These are phyloP conservation scores for Callyntrura sp. DNA, from an alignment of 2,888 invertebrate species.

Conservation along the genomic window DNA sequence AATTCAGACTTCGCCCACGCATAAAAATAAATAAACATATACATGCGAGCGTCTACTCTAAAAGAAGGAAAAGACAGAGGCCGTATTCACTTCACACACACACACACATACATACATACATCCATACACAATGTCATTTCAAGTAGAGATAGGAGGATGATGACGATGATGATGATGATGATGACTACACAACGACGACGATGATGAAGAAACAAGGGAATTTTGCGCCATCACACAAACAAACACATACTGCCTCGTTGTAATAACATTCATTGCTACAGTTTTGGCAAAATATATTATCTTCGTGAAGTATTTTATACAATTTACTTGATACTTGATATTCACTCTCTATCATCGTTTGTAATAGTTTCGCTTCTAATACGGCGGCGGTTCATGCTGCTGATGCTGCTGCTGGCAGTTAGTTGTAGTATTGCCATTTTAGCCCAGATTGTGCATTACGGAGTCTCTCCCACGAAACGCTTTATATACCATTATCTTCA, in stretches of 20 bases:
- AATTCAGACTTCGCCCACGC: slow-evolving; percentile 61
- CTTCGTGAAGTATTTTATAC: not conserved
- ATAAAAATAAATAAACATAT: not conserved
- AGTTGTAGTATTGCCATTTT: too few species aligned
- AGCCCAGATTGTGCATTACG: too few species aligned
- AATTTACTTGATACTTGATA: not conserved
- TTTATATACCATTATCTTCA: not conserved
- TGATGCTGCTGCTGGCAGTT: too few species aligned
- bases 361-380: not conserved
- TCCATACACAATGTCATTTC: slow-evolving; percentile 32
- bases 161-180: not conserved
- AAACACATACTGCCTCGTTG: not conserved
- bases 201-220: slow-evolving; percentile 5
- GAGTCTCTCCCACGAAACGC: slow-evolving; percentile 19
- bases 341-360: not conserved
- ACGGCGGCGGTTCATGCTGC: not conserved
- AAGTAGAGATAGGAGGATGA: too few species aligned
- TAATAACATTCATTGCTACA: slow-evolving; percentile 22
- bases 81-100: not conserved
- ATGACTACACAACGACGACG: not conserved
- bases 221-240: not conserved
- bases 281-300: slow-evolving; percentile 42
- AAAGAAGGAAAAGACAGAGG: not conserved
- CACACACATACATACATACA: not conserved
- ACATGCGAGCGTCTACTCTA: not conserved